phyloP scores from a whole-genome alignment of 2,113 vertebrate species.

The Chelonoidis abingdonii region DNA sequence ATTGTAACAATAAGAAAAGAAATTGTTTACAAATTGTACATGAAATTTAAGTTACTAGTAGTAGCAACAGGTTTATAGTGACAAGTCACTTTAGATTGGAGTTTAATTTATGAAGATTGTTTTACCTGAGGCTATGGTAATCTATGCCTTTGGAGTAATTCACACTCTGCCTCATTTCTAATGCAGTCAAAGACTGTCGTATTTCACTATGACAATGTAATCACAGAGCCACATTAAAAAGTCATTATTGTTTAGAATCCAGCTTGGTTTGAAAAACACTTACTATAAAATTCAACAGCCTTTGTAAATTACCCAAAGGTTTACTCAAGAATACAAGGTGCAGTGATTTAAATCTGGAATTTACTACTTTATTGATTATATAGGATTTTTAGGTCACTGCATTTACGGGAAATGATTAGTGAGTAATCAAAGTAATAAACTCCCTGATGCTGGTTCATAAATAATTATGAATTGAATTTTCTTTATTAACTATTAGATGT shows the following conservation, averaged over 20 bases:
- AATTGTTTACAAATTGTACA: slow-evolving; percentile 79
- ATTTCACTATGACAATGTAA: slow-evolving; percentile 99
- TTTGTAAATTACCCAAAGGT: slow-evolving; percentile 93
- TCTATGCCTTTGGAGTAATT: slow-evolving; percentile 89
- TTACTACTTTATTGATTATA: slow-evolving; percentile 88
- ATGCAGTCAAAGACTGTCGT: slow-evolving; percentile 89
- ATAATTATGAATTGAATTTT: slow-evolving; percentile 75
- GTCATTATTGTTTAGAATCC: slow-evolving; percentile 99
- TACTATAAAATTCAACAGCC: slow-evolving; percentile 94
- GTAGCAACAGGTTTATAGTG: slow-evolving; percentile 82
- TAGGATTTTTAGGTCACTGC: slow-evolving; percentile 77
- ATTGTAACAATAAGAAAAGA: slow-evolving; percentile 39
- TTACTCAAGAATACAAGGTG: slow-evolving; percentile 90
- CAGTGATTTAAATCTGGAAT: slow-evolving; percentile 88
- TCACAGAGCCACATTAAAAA: slow-evolving; percentile 99
- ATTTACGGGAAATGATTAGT: slow-evolving; percentile 87
- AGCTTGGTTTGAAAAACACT: slow-evolving; percentile 96
- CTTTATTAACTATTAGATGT: slow-evolving; percentile 42
- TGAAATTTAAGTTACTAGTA: slow-evolving; percentile 78
- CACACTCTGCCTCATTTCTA: slow-evolving; percentile 90
- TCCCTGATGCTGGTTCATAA: slow-evolving; percentile 80
- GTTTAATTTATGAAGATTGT: slow-evolving; percentile 99
- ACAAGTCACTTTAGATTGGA: slow-evolving; percentile 93
- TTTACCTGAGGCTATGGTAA: slow-evolving; percentile 89
- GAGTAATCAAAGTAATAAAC: slow-evolving; percentile 84